Percentiles rank a stretch among this genome's conserved stretches.
phyloP scores from a whole-genome alignment of 1,140 invertebrate species.

The Frieseomelitta varia region DNA sequence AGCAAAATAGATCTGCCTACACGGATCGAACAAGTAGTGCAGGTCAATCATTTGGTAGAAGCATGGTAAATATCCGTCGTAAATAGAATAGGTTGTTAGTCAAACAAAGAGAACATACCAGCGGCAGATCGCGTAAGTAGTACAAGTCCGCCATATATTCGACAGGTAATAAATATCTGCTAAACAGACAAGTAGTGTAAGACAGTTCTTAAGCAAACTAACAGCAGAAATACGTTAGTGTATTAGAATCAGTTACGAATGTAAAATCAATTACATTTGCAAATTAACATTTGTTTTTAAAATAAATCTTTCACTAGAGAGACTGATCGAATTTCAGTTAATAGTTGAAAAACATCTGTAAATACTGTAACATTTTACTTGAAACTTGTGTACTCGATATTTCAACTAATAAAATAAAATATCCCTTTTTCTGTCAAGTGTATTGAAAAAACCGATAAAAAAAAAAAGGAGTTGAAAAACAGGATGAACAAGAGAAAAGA shows the following conservation, averaged over 20 bases:
- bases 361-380: neutral
- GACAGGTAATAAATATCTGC: neutral
- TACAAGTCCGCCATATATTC: neutral
- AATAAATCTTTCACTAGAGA: too few relatives aligned
- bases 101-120: neutral
- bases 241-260: neutral
- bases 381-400: neutral
- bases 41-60: neutral
- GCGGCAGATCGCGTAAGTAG: neutral
- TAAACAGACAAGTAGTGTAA: neutral
- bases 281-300: neutral
- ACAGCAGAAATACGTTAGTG: neutral
- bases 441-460: neutral
- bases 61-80: neutral
- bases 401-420: neutral
- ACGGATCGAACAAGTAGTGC: neutral
- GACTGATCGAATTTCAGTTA: too few relatives aligned
- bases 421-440: neutral
- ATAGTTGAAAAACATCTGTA: neutral
- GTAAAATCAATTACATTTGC: too few relatives aligned
- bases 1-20: neutral
- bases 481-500: too few relatives aligned
- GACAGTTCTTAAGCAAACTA: neutral
- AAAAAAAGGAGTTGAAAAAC: too few relatives aligned
- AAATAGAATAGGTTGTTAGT: neutral